Evolutionary conservation across 2,113 vertebrate genomes (phyloP).

Genomic region (Corythoichthys haematopterus): DNA sequence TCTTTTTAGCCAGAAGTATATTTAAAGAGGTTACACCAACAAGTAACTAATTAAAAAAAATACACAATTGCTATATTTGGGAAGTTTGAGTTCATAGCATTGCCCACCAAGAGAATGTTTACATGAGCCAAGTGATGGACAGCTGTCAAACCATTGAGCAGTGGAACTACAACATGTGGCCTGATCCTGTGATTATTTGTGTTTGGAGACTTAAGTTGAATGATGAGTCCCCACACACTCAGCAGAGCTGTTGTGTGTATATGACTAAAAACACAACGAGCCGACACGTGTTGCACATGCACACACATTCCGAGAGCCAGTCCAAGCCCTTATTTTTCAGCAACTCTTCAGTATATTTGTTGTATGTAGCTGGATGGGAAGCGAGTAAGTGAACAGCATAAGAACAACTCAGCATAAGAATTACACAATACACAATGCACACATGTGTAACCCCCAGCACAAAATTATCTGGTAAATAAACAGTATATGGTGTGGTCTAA

Average conservation of each 20-base stretch:
- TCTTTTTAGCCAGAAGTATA: constrained; percentile 55
- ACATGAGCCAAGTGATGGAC: constrained; percentile 55
- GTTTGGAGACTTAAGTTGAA: constrained; percentile 57
- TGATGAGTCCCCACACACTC: constrained; percentile 57
- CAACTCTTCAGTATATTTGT: constrained; percentile 61
- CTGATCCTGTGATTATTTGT: constrained; percentile 67
- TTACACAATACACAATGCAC: constrained; percentile 13
- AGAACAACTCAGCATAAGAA: constrained; percentile 37
- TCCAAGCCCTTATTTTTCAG: constrained; percentile 56
- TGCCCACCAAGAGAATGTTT: constrained; percentile 47
- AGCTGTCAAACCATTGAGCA: constrained; percentile 46
- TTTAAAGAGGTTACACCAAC: constrained; percentile 57
- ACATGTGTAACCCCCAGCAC: constrained; percentile 21
- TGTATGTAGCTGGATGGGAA: constrained; percentile 50
- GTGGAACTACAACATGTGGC: constrained; percentile 55
- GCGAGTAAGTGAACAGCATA: constrained; percentile 23
- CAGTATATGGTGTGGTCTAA: background rate
- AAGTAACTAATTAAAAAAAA: constrained; percentile 54
- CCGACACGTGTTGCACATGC: constrained; percentile 11
- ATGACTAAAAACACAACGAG: constrained; percentile 20
- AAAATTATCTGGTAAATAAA: constrained; percentile 13
- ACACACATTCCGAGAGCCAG: constrained; percentile 24
- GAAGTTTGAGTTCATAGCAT: constrained; percentile 58
- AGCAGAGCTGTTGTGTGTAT: constrained; percentile 13
- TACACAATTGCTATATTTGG: constrained; percentile 61